Evolutionary conservation across 2,113 vertebrate genomes (phyloP), one percentile per base, ranked within the genome.

Genomic region (Synchiropus splendidus): DNA sequence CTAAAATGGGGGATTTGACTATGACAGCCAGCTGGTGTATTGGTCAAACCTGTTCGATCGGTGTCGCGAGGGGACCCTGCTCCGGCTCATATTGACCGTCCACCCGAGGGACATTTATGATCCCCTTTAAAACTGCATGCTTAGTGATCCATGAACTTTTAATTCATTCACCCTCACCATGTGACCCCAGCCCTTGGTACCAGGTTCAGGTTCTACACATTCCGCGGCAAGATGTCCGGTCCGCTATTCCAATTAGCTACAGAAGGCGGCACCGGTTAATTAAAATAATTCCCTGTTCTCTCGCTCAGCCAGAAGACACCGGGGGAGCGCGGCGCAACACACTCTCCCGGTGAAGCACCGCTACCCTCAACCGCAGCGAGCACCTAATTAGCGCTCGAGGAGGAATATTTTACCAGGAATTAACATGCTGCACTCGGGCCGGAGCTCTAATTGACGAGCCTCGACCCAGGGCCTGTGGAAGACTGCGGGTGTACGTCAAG

Each of bases 281-380:
- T 89, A 90, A 86, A 83, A 85, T 81, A 74, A 79, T 82, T 72
- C 75, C 68, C 73, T 83, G 86, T 86, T 85, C 74, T 85, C 67
- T 78, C 40, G 71, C 74, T 83, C 71, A 84, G 83, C 72, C 74
- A 83, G 85, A 87, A 78, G 81, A 84, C 81, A 83, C 82, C 69
- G 57, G 36, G 75, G 86, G 82, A 70, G 69, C 66, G 79, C 68
- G 46, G 57, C 43, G 67, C 75, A 61, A 70, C 72, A 62, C 69
- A 71, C 68, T 66, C 41, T 57, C 68, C 58, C 18, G 47, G 61
- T 48, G 57, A 70, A 72, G 21, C 46, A 31, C 46, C 14, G 47
- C 64, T 64, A 55, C 61, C 58, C 59, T 71, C 65, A 37, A 64
- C 70, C 63, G 31, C 62, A 42, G 70, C 79, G 72, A 70, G 72